These are phyloP conservation scores for Mormyrops attenuatus DNA, from an alignment of 2,797 vertebrate genomes.

Conservation along the genomic window DNA sequence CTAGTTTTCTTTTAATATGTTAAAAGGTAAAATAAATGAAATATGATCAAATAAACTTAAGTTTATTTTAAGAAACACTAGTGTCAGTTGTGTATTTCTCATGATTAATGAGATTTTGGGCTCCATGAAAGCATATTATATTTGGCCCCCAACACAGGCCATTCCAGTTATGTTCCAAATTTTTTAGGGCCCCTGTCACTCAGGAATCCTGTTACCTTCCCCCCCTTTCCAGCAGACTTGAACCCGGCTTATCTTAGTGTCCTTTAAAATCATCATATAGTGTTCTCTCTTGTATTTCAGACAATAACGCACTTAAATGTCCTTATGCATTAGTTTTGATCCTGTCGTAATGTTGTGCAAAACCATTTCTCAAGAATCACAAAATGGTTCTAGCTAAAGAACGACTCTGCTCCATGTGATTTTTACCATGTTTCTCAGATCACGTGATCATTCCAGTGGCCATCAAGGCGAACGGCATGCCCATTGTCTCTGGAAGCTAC, in stretches of 20 bases:
- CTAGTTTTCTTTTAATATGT: neutral
- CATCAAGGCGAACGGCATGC: constrained; percentile 76
- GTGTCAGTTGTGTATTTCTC: neutral
- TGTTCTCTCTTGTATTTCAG: neutral
- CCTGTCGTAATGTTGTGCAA: neutral
- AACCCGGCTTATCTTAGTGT: neutral
- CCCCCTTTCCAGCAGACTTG: neutral
- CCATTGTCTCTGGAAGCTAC: constrained; percentile 79
- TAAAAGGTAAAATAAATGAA: neutral
- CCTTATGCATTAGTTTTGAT: neutral
- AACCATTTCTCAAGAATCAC: neutral
- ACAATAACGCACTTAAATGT: neutral
- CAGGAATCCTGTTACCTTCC: neutral
- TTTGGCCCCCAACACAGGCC: neutral
- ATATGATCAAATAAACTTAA: no score
- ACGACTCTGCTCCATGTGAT: neutral
- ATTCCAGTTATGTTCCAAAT: neutral
- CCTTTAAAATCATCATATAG: neutral
- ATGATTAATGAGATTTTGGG: neutral
- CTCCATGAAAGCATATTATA: neutral
- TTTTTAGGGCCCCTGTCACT: neutral
- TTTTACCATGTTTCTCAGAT: constrained; percentile 59
- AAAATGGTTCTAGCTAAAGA: neutral
- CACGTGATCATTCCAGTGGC: constrained; percentile 77
- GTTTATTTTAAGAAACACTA: neutral